phyloP scores from a whole-genome alignment of 1,140 invertebrate species.

The Hetaerina americana region DNA sequence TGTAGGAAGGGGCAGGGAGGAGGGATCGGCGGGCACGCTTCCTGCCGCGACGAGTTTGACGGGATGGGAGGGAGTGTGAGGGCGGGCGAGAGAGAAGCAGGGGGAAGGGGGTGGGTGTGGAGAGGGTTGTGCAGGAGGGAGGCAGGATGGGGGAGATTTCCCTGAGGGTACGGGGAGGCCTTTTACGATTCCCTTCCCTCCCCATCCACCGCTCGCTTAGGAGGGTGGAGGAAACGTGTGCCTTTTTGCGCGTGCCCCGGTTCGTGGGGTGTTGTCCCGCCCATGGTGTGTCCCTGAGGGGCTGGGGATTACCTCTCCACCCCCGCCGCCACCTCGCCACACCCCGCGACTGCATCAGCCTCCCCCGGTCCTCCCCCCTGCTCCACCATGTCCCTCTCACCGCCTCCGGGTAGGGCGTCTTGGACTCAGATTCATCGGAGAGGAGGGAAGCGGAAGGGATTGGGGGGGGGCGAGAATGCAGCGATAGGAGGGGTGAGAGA shows the following conservation, averaged over 20 bases:
- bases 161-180: neutral
- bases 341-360: neutral
- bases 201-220: too few relatives aligned
- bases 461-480: too few relatives aligned
- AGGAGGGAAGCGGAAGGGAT: too few relatives aligned
- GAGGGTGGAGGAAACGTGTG: neutral
- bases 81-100: neutral
- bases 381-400: too few relatives aligned
- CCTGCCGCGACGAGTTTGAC: neutral
- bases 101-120: too few relatives aligned
- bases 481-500: too few relatives aligned
- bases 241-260: neutral
- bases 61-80: neutral
- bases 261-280: neutral
- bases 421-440: too few relatives aligned
- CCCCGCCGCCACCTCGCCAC: neutral
- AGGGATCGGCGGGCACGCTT: neutral
- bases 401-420: too few relatives aligned
- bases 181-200: neutral
- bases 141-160: too few relatives aligned
- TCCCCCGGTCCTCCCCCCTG: too few relatives aligned
- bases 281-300: neutral
- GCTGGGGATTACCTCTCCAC: neutral
- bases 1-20: too few relatives aligned
- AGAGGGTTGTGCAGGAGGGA: too few relatives aligned